Base-by-base conservation (phyloP, 2,888 invertebrate species). In the Isoperla grammatica region DNA sequence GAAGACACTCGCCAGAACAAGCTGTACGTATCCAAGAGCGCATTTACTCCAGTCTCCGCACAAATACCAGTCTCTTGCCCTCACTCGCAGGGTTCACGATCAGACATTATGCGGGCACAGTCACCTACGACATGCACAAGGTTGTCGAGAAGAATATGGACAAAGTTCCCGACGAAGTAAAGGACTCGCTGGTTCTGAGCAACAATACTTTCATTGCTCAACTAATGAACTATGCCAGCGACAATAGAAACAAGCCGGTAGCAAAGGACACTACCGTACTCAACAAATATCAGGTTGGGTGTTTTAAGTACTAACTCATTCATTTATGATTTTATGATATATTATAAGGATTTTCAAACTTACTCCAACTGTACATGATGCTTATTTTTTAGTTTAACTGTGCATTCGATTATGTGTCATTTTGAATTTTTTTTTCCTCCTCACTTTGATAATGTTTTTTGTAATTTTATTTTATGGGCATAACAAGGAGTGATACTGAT, bases 61-160 rank as follows among this genome's bases (percentile, higher is more conserved):
- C n/a, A 2, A 19, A 39, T 15, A 19, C 15, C 1, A 53, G 37
- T 19, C 37, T 53, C 17, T n/a, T 39, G 1, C 39, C 53, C 6
- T 15, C 53, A 1, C 15, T 15, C 9, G 23, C 48, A 1, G n/a
- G 19, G 19, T 57, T 57, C 35, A 29, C 46, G 17, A 37, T 57
- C 8, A 45, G 12, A 20, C 57, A 57, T 19, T 57, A 37, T 19
- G 57, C 57, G n/a, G 57, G 57, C 13, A 19, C 22, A 13, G 57
- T 57, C 8, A 12, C 35, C 17, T 57, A 57, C 35, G 48, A 48
- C 20, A 23, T 48, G 17, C 22, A 39, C 35, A 35, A 39, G 19
- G 35, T 57, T 13, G 15, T 43, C 13, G 46, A 35, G 35, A 57
- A 57, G 37, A 57, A 57, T 37, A 11, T 48, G 12, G 57, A 57